phyloP scores from a whole-genome alignment of 2,888 invertebrate species.

The Hyposoter didymator region DNA sequence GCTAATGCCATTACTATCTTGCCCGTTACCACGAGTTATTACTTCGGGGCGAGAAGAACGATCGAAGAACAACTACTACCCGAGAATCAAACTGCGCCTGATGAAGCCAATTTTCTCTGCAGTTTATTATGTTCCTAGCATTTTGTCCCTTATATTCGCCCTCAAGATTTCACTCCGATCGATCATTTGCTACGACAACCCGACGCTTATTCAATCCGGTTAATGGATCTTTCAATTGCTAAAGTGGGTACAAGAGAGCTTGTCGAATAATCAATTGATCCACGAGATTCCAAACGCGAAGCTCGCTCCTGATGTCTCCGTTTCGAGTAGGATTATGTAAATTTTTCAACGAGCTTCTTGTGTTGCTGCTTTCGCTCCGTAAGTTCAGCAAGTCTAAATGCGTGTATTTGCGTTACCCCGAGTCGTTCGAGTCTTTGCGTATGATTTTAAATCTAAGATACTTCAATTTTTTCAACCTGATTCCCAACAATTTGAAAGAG shows the following conservation, averaged over 20 bases:
- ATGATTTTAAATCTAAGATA: not conserved
- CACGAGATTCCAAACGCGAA: slow-evolving; percentile 3
- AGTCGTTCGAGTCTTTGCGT: not conserved
- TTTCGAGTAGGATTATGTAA: not conserved
- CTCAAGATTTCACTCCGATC: slow-evolving; percentile 36
- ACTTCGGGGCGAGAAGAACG: slow-evolving; percentile 17
- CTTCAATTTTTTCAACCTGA: not conserved
- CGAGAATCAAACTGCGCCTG: slow-evolving; percentile 2
- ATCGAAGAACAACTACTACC: slow-evolving; percentile 12
- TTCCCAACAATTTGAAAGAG: not conserved
- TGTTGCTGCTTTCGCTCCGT: not conserved
- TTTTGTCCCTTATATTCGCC: slow-evolving; percentile 41
- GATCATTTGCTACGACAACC: slow-evolving; percentile 37
- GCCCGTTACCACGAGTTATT: slow-evolving; percentile 10
- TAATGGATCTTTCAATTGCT: slow-evolving; percentile 43
- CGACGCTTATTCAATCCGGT: slow-evolving; percentile 54
- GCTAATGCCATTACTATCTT: slow-evolving; percentile 23
- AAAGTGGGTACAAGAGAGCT: not conserved
- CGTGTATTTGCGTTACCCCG: not conserved
- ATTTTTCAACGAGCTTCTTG: not conserved
- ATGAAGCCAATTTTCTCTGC: slow-evolving; percentile 48
- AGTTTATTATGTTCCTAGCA: slow-evolving; percentile 28
- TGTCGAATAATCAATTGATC: slow-evolving; percentile 8
- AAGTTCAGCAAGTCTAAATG: not conserved
- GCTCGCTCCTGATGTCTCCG: not conserved